Percentiles rank a stretch among this genome's conserved stretches.
Conservation (phyloP, 1,140 invertebrate genomes). For the Cyclina sinensis region DNA sequence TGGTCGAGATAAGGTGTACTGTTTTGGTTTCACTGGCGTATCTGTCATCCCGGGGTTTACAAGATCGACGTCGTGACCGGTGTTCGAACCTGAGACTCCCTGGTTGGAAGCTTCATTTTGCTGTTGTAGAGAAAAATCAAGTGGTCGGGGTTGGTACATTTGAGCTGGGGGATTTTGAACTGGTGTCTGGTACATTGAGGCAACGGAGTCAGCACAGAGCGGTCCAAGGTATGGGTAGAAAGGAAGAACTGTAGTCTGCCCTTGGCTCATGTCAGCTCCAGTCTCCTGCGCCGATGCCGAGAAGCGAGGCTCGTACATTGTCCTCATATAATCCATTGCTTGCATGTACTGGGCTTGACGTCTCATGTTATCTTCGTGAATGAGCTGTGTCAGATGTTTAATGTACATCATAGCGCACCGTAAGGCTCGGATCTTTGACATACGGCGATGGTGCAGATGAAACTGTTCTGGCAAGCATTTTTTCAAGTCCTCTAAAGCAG, state of each 20-base stretch:
- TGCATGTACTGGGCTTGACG: slow-evolving; percentile 33
- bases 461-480: slow-evolving; percentile 96
- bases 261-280: neutral
- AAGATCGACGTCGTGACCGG: neutral
- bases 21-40: neutral
- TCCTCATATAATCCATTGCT: neutral
- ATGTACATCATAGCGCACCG: slow-evolving; percentile 98
- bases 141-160: slow-evolving; percentile 1
- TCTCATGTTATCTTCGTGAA: slow-evolving; percentile 84
- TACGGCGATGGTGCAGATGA: slow-evolving; percentile 97
- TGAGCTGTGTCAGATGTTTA: slow-evolving; percentile 96
- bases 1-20: neutral
- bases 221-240: slow-evolving; percentile 46
- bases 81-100: neutral
- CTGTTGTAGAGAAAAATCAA: slow-evolving; percentile 12
- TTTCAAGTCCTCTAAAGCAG: slow-evolving; percentile 92
- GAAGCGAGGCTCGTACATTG: neutral
- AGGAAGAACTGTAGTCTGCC: neutral
- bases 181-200: slow-evolving; percentile 37
- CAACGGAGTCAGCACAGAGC: neutral
- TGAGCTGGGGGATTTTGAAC: neutral
- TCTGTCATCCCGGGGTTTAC: slow-evolving; percentile 25
- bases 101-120: neutral
- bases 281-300: neutral
- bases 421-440: slow-evolving; percentile 98